Base-by-base conservation (phyloP, 1,140 invertebrate genomes). In the Ceratina japonica region DNA sequence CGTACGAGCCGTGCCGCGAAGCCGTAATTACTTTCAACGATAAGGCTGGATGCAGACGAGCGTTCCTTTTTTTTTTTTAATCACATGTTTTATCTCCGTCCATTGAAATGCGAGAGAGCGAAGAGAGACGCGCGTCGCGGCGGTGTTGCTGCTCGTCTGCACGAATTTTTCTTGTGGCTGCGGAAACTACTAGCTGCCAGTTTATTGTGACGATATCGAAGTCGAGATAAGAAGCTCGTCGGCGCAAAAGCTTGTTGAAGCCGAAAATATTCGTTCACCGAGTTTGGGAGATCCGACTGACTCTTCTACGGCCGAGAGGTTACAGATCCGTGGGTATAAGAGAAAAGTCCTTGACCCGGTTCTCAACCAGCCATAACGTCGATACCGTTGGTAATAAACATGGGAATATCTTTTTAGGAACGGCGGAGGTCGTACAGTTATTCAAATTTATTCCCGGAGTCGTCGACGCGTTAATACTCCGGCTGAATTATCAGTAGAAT, bases 121-220 rank as follows among this genome's bases (percentile, higher is more conserved):
- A 27, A 59, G 16, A 20, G 24, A 62, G 7, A 62, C 27, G 15
- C 27, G 15, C 13, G 15, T 18, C 13, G n/a, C 12, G n/a, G 54
- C 15, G 54, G n/a, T 16, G 54, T 16, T 56, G 54, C n/a, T 56
- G 54, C n/a, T n/a, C 22, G 85, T 79, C 86, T 69, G 44, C 51
- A 20, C 10, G n/a, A n/a, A n/a, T 20, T 22, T 10, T 20, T 59
- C 18, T 18, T 15, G 52, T n/a, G 15, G 52, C 52, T 54, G 37
- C 52, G 2, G 0, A 59, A 59, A n/a, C n/a, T 84, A 76, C 81
- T 75, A 86, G 82, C 85, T 80, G 59, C 81, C 85, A 71, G 76
- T 82, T 82, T 70, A 77, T 80, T 78, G 71, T 69, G 78, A 77
- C 63, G 54, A 72, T 44, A 69, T 8, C n/a, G 37, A 68, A 44